Evolutionary conservation across 2,888 invertebrate genomes (phyloP), one percentile per base, ranked within the genome.

Genomic region (Ptycholaimellus sp.): DNA sequence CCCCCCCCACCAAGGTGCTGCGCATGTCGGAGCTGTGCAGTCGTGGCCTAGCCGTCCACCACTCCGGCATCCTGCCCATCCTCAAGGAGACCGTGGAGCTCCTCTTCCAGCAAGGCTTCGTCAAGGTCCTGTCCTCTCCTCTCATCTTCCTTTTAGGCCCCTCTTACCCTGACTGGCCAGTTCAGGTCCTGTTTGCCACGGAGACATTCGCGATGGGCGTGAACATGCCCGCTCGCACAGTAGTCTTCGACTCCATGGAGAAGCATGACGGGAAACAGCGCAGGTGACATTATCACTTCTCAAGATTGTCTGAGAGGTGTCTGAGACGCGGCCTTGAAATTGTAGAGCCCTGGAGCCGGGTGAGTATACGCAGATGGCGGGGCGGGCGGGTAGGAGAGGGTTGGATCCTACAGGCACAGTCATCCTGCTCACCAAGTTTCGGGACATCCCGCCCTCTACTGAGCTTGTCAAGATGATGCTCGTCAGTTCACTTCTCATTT

Each of bases 141-240:
- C n/a, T n/a, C n/a, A n/a, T n/a, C n/a, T n/a, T n/a, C n/a, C n/a
- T n/a, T n/a, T n/a, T n/a, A n/a, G n/a, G n/a, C n/a, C n/a, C n/a
- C n/a, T n/a, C n/a, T n/a, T n/a, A n/a, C n/a, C n/a, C n/a, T n/a
- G n/a, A n/a, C n/a, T n/a, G n/a, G n/a, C n/a, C n/a, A n/a, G n/a
- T n/a, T n/a, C 65, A 81, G 73, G 68, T 93, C 33, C 64, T 96
- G 4, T 93, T 96, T 64, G 93, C 96, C 0, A 99, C 96, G 1
- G 96, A 96, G 66, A 99, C 96, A 1, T 99, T 96, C 61, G 90
- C 96, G 0, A 93, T 96, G 87, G 96, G 96, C 1, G 85, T 99
- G 2, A 99, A 96, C 62, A 99, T 99, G 96, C 96, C 96, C 0
- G 85, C 96, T 0, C 70, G 85, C 14, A 90, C 90, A 0, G 96